Evolutionary conservation across 1,140 invertebrate species (phyloP).

Genomic region (Leptopilina boulardi): DNA sequence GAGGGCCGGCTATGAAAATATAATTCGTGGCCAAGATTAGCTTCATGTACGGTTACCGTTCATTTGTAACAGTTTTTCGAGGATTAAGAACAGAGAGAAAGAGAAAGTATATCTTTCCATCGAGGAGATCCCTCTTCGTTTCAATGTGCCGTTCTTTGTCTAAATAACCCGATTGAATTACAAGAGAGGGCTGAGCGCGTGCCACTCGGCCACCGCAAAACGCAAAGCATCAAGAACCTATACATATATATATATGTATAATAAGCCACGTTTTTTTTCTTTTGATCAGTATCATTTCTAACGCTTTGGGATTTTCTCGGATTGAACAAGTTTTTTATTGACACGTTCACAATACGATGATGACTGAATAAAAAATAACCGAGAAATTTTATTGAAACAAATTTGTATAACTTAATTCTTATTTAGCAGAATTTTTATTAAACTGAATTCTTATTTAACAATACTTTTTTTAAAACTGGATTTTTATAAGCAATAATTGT

Average conservation of each 20-base stretch:
- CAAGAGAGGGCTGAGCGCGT: conserved; percentile 64
- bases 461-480: too few relatives aligned
- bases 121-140: conserved; percentile 32
- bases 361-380: background rate
- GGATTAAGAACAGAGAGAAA: conserved; percentile 46
- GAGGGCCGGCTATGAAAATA: conserved; percentile 57
- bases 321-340: conserved; percentile 27
- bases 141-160: conserved; percentile 56
- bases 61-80: conserved; percentile 64
- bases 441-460: too few relatives aligned
- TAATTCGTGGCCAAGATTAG: conserved; percentile 52
- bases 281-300: conserved; percentile 49
- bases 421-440: too few relatives aligned
- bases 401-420: too few relatives aligned
- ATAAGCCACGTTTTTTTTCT: conserved; percentile 47
- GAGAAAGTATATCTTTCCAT: conserved; percentile 35
- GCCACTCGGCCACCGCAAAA: conserved; percentile 64
- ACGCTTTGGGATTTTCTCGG: conserved; percentile 37
- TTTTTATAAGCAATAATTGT: too few relatives aligned
- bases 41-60: conserved; percentile 51
- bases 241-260: background rate
- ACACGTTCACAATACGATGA: conserved; percentile 1
- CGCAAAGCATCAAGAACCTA: conserved; percentile 54
- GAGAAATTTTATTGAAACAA: too few relatives aligned
- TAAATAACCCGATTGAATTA: conserved; percentile 74